These are phyloP conservation scores for Brevimyrus niger DNA, from an alignment of 2,113 vertebrate genomes.

Conservation along the genomic window DNA sequence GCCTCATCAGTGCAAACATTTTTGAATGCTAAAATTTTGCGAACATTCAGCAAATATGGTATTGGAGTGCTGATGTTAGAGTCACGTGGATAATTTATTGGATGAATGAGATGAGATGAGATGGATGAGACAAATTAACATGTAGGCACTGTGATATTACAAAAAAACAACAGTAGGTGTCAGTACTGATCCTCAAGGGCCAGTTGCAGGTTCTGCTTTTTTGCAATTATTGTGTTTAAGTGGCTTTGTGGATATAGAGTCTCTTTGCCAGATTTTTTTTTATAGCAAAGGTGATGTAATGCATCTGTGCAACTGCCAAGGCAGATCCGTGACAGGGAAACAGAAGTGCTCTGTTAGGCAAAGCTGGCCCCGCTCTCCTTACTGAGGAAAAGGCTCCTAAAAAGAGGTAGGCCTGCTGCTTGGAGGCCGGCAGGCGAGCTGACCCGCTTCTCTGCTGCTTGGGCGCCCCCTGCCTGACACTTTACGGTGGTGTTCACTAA, in stretches of 20 bases:
- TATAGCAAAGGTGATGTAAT: not conserved
- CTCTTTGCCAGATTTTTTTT: not conserved
- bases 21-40: not conserved
- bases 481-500: not conserved
- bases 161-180: not conserved
- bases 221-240: not conserved
- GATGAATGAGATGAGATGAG: not conserved
- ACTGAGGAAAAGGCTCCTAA: not conserved
- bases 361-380: not conserved
- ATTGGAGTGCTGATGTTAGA: not conserved
- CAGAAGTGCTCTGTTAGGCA: not conserved
- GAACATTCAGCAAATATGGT: not conserved
- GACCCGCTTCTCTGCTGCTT: not conserved
- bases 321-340: not conserved
- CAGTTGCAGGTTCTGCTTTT: not conserved
- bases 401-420: not conserved
- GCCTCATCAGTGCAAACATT: not conserved
- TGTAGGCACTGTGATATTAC: not conserved
- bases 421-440: not conserved
- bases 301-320: not conserved
- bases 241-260: not conserved
- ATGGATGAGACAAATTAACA: not conserved
- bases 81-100: not conserved
- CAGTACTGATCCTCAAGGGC: not conserved
- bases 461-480: constrained; percentile 20